A percentile compares a stretch with the other conserved stretches of the same genome.
Conservation (phyloP, 2,888 invertebrate genomes). For the Drosophila incognita region DNA sequence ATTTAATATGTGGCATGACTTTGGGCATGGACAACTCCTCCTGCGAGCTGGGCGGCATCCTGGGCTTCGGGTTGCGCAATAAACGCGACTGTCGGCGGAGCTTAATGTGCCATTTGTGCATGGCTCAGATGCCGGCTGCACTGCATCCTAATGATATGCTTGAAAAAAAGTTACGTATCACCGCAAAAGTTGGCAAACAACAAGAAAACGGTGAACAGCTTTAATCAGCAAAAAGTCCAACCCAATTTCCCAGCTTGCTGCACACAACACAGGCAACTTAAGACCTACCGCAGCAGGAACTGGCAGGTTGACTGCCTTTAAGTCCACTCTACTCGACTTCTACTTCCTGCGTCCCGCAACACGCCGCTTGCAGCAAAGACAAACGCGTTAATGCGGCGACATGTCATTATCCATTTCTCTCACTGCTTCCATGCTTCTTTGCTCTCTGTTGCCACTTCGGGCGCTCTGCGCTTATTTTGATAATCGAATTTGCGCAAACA, state of each 20-base stretch:
- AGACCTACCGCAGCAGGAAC: slow-evolving; percentile 16
- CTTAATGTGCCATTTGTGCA: slow-evolving; percentile 77
- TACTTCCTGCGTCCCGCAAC: slow-evolving; percentile 14
- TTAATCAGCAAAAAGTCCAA: slow-evolving; percentile 62
- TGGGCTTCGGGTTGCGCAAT: slow-evolving; percentile 53
- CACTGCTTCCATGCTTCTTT: neutral
- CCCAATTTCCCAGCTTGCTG: slow-evolving; percentile 64
- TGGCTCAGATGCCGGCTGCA: slow-evolving; percentile 43
- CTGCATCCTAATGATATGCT: slow-evolving; percentile 77
- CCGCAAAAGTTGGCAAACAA: slow-evolving; percentile 69
- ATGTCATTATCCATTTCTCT: slow-evolving; percentile 62
- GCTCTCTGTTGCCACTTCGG: slow-evolving; percentile 21
- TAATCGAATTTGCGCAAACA: slow-evolving; percentile 81
- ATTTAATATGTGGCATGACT: slow-evolving; percentile 74
- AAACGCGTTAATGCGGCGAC: slow-evolving; percentile 67
- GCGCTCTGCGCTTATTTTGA: slow-evolving; percentile 61
- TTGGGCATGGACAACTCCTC: slow-evolving; percentile 13
- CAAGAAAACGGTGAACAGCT: slow-evolving; percentile 27
- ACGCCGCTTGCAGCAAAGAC: neutral
- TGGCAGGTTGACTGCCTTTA: slow-evolving; percentile 8
- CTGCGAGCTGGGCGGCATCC: neutral
- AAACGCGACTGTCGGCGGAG: slow-evolving; percentile 57
- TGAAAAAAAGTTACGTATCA: slow-evolving; percentile 66
- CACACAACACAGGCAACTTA: slow-evolving; percentile 35
- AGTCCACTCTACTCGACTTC: slow-evolving; percentile 14